A percentile compares a stretch with the other conserved stretches of the same genome.
These are phyloP conservation scores for Craniophora ligustri DNA, from an alignment of 2,888 invertebrate species.

Conservation along the genomic window DNA sequence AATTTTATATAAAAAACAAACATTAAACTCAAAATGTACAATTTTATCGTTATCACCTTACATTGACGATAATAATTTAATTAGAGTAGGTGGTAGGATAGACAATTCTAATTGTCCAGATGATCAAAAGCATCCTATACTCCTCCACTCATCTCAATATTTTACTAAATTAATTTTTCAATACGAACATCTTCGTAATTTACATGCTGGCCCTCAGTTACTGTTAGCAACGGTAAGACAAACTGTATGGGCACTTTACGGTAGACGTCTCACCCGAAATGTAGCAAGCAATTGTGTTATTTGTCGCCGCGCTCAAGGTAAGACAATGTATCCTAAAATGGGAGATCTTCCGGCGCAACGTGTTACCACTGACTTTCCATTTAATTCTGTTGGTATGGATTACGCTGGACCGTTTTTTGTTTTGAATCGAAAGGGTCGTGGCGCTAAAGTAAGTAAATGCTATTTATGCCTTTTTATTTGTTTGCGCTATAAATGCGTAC, in stretches of 20 bases:
- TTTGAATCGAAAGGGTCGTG: slow-evolving; percentile 6
- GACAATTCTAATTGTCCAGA: not conserved
- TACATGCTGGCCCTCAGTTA: not conserved
- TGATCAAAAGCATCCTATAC: slow-evolving; percentile 15
- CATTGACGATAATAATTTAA: not conserved
- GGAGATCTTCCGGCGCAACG: slow-evolving; percentile 4
- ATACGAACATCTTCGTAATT: not conserved
- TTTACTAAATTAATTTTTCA: not conserved
- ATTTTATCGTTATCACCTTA: not conserved
- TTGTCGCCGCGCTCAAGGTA: slow-evolving; percentile 1
- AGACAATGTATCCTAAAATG: slow-evolving; percentile 4
- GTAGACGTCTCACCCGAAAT: slow-evolving; percentile 4
- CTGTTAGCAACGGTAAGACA: not conserved
- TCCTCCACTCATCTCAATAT: not conserved
- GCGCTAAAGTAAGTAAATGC: not conserved
- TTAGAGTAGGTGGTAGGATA: not conserved
- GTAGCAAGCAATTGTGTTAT: slow-evolving; percentile 2
- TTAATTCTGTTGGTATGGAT: slow-evolving; percentile 5
- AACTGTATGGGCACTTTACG: slow-evolving; percentile 14
- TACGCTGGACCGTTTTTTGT: slow-evolving; percentile 9
- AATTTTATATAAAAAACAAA: not conserved
- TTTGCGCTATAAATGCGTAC: slow-evolving; percentile 1
- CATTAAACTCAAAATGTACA: not conserved
- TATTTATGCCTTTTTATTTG: not conserved
- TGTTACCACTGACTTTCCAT: not conserved